Evolutionary conservation across 37 sponge, comb jelly and placozoan genomes (phyloP).

Genomic region (Dysidea cf. avara): DNA sequence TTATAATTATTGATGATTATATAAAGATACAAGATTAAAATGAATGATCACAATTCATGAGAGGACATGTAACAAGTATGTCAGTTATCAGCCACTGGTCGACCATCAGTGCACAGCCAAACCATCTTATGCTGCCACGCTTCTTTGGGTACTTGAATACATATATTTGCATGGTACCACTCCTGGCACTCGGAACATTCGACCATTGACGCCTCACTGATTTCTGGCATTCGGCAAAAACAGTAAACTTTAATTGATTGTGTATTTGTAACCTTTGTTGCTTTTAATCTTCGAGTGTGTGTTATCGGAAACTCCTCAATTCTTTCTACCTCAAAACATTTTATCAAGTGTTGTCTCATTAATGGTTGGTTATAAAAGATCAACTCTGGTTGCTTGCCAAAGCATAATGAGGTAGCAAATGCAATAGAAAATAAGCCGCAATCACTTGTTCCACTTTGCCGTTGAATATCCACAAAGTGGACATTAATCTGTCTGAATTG

Average conservation of each 20-base stretch:
- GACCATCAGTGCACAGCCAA: not conserved
- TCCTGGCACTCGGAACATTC: constrained; percentile 1
- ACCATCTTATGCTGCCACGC: not conserved
- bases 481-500: not conserved
- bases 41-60: too few species aligned
- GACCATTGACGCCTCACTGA: not conserved
- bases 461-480: constrained; percentile 3
- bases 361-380: not conserved
- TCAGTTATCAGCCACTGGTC: too few species aligned
- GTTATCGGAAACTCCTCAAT: constrained; percentile 4
- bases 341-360: constrained; percentile 14
- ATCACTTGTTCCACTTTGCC: constrained; percentile 10
- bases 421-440: constrained; percentile 10
- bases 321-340: not conserved
- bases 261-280: too few species aligned
- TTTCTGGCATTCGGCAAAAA: not conserved
- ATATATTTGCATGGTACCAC: constrained; percentile 16
- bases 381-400: constrained; percentile 1
- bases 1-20: too few species aligned
- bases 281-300: not conserved
- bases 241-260: constrained; percentile 7
- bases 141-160: constrained; percentile 1
- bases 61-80: too few species aligned
- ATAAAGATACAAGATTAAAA: too few species aligned
- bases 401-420: not conserved